Conservation (phyloP, 2,888 invertebrate genomes). For the Spisula solida region DNA sequence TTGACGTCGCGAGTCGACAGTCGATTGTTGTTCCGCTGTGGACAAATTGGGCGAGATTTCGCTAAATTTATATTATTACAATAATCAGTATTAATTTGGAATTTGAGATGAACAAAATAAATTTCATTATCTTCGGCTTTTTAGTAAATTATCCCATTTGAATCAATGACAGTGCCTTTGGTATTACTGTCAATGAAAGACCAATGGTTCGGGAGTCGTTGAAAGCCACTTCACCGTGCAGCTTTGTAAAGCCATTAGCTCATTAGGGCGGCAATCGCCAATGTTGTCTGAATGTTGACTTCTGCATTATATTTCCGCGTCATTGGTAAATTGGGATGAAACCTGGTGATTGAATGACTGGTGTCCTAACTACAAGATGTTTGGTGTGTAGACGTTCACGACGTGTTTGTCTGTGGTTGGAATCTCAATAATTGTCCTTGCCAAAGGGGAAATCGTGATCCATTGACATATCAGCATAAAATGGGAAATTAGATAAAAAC, state of each 20-base stretch:
- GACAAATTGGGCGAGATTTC: conserved; percentile 67
- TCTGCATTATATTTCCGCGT: not conserved
- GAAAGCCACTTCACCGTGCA: conserved; percentile 41
- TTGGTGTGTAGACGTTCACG: not conserved
- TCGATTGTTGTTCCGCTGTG: conserved; percentile 57
- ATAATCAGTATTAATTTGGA: conserved; percentile 65
- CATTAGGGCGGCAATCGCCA: conserved; percentile 45
- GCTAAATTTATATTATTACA: conserved; percentile 66
- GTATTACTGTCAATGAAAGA: conserved; percentile 17
- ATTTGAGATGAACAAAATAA: conserved; percentile 71
- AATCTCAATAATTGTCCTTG: too few relatives aligned
- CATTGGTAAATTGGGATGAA: conserved; percentile 7
- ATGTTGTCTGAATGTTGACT: conserved; percentile 25
- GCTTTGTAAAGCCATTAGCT: conserved; percentile 70
- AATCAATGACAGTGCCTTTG: conserved; percentile 67
- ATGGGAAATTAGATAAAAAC: too few relatives aligned
- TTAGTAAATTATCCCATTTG: conserved; percentile 71
- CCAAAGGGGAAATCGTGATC: too few relatives aligned
- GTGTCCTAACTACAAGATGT: not conserved
- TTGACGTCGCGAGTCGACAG: conserved; percentile 55
- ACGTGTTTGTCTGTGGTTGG: too few relatives aligned
- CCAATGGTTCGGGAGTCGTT: conserved; percentile 40
- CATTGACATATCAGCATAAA: too few relatives aligned
- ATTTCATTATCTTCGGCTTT: conserved; percentile 71
- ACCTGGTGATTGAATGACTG: not conserved